A percentile compares a stretch with the other conserved stretches of the same genome.
These are phyloP conservation scores for Ophonus ardosiacus DNA, from an alignment of 2,888 invertebrate species.

Conservation along the genomic window DNA sequence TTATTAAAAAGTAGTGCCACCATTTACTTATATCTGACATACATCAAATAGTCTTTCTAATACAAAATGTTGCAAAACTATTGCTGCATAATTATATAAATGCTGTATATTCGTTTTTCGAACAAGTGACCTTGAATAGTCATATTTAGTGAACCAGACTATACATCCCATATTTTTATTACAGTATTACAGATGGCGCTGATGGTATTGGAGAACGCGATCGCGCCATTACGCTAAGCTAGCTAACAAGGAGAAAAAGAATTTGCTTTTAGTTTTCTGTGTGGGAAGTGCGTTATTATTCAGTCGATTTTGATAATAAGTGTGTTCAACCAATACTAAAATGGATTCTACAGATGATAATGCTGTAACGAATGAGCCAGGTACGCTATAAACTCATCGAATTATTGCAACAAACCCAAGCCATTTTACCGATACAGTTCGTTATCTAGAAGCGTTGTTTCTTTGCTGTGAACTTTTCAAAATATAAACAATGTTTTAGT, in stretches of 20 bases:
- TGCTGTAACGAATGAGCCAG: constrained; percentile 70
- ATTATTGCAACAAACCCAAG: not conserved
- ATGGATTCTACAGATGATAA: constrained; percentile 75
- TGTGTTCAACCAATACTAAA: constrained; percentile 66
- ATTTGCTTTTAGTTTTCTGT: constrained; percentile 13
- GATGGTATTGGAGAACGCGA: not conserved
- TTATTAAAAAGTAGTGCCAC: no score
- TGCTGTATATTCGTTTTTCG: no score
- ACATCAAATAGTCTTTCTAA: no score
- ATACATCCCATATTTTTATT: no score
- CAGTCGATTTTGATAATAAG: constrained; percentile 24
- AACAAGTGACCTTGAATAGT: no score
- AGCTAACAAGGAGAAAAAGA: constrained; percentile 7
- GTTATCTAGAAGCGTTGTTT: constrained; percentile 11
- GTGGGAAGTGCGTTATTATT: constrained; percentile 32
- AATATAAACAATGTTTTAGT: not conserved
- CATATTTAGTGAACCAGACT: no score
- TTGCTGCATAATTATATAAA: no score
- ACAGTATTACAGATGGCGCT: constrained; percentile 2
- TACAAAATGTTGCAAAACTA: no score
- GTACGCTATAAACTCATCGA: constrained; percentile 21
- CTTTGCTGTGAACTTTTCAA: not conserved
- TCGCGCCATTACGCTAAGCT: not conserved
- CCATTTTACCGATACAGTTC: constrained; percentile 46
- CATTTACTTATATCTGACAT: no score